A percentile compares a stretch with the other conserved stretches of the same genome.
Evolutionary conservation across 2,113 vertebrate genomes (phyloP).

Genomic region (Caranx melampygus): DNA sequence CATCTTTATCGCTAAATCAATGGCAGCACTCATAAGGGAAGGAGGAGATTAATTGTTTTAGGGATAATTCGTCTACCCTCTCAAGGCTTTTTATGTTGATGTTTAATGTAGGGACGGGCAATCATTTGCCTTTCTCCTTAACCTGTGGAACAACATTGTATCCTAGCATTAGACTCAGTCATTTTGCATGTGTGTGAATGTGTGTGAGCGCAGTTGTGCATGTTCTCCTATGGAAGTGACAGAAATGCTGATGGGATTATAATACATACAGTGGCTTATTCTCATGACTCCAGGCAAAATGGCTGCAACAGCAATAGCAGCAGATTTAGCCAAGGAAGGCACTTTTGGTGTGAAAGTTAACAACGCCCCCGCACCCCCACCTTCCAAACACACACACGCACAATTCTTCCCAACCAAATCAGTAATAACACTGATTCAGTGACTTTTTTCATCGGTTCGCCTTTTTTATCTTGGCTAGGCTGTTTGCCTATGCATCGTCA

Average conservation of each 20-base stretch:
- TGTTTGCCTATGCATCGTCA: constrained; percentile 79
- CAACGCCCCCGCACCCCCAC: neutral
- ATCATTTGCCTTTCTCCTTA: constrained; percentile 64
- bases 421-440: constrained; percentile 88
- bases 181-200: constrained; percentile 10
- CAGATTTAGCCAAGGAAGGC: constrained; percentile 83
- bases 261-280: constrained; percentile 59
- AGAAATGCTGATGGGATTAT: constrained; percentile 70
- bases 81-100: constrained; percentile 82
- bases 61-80: constrained; percentile 84
- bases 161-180: constrained; percentile 50
- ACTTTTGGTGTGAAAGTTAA: constrained; percentile 68
- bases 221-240: constrained; percentile 40
- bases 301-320: constrained; percentile 65
- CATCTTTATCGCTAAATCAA: constrained; percentile 91
- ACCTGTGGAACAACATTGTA: constrained; percentile 74
- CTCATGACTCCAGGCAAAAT: constrained; percentile 61
- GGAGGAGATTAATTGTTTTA: constrained; percentile 88
- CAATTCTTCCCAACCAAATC: constrained; percentile 77
- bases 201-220: constrained; percentile 29
- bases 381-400: constrained; percentile 11
- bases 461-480: constrained; percentile 71
- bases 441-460: constrained; percentile 68
- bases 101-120: constrained; percentile 80
- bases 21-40: constrained; percentile 85